A percentile compares a stretch with the other conserved stretches of the same genome.
These are phyloP conservation scores for Brachyhypopomus occidentalis DNA, from an alignment of 2,113 vertebrate species.

Conservation along the genomic window DNA sequence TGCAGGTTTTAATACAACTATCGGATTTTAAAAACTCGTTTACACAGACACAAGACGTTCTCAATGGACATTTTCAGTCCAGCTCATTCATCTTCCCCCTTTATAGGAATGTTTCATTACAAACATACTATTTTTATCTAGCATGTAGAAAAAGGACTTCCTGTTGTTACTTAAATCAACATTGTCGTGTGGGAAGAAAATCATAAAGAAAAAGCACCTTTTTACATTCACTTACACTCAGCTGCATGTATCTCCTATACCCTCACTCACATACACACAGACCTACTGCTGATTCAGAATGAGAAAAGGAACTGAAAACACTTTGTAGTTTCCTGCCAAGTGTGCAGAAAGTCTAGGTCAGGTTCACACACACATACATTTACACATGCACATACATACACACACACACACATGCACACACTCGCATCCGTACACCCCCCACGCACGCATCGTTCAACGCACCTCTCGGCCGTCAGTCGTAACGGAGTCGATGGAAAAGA, in stretches of 20 bases:
- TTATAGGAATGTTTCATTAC: background rate
- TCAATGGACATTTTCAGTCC: background rate
- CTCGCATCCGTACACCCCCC: slow-evolving; percentile 76
- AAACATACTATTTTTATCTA: slow-evolving; percentile 47
- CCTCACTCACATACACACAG: slow-evolving; percentile 38
- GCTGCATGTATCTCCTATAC: slow-evolving; percentile 32
- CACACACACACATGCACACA: background rate
- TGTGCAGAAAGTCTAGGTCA: slow-evolving; percentile 80
- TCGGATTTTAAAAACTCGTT: background rate
- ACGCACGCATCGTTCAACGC: slow-evolving; percentile 72
- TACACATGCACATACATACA: slow-evolving; percentile 25
- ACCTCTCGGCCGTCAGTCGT: slow-evolving; percentile 70
- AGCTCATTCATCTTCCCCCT: background rate
- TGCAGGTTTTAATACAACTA: background rate
- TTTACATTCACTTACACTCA: slow-evolving; percentile 50
- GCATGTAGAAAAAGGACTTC: slow-evolving; percentile 63
- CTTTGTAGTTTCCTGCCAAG: slow-evolving; percentile 86
- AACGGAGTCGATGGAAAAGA: slow-evolving; percentile 92
- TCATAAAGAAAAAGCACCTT: slow-evolving; percentile 58
- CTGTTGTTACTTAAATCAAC: slow-evolving; percentile 72
- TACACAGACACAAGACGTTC: background rate
- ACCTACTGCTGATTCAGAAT: slow-evolving; percentile 79
- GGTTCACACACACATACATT: slow-evolving; percentile 56
- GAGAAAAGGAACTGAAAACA: slow-evolving; percentile 92
- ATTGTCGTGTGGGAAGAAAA: slow-evolving; percentile 61